A percentile compares a stretch with the other conserved stretches of the same genome.
These are phyloP conservation scores for Ornithoptera priamus DNA, from an alignment of 2,888 invertebrate genomes.

Conservation along the genomic window DNA sequence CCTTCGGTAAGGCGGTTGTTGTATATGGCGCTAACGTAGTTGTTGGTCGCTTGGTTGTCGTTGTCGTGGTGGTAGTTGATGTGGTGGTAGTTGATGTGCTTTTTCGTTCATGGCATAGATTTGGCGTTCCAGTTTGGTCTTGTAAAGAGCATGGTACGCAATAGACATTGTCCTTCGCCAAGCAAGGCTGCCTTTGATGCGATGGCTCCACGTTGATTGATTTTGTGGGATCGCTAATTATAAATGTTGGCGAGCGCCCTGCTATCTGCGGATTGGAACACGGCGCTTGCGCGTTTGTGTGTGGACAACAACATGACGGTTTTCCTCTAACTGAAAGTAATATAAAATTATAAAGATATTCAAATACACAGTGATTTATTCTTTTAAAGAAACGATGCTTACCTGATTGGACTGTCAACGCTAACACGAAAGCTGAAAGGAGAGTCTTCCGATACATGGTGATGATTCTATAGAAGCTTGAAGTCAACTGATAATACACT, in stretches of 20 bases:
- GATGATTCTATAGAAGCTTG: background rate
- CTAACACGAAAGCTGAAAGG: background rate
- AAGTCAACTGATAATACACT: background rate
- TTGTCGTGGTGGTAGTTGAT: background rate
- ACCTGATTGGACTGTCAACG: background rate
- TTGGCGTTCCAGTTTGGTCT: conserved; percentile 1
- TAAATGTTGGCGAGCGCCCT: background rate
- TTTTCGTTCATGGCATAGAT: background rate
- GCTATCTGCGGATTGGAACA: background rate
- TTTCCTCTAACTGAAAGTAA: background rate
- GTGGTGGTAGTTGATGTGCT: background rate
- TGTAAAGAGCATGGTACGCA: background rate
- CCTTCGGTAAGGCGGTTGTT: background rate
- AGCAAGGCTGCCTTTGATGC: background rate
- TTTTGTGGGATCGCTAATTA: background rate
- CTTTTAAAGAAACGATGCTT: background rate
- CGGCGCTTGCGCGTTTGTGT: background rate
- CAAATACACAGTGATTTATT: background rate
- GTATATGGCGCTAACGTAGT: too few relatives aligned
- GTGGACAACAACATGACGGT: background rate
- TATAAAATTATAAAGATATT: background rate
- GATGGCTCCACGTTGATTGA: background rate
- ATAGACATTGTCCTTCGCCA: background rate
- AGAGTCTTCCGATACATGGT: background rate
- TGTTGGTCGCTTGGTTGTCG: background rate